phyloP scores from a whole-genome alignment of 1,140 invertebrate species.

The Micrasema longulum region DNA sequence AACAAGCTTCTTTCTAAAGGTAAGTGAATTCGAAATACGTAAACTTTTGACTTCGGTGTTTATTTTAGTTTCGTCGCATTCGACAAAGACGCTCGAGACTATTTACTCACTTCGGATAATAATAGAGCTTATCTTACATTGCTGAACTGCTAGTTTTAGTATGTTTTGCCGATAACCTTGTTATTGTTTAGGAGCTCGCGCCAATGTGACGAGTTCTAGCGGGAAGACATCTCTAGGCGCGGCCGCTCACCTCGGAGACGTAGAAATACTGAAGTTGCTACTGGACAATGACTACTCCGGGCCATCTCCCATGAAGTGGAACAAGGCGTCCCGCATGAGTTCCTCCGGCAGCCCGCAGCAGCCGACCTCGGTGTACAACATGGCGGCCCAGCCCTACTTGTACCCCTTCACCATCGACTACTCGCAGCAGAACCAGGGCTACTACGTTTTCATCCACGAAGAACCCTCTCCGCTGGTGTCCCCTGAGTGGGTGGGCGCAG shows the following conservation, averaged over 20 bases:
- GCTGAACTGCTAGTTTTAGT: too few species aligned
- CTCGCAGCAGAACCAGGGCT: slow-evolving; percentile 50
- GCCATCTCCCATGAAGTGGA: slow-evolving; percentile 11
- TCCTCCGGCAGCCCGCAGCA: too few species aligned
- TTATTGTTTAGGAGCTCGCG: slow-evolving; percentile 42
- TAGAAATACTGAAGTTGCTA: slow-evolving; percentile 38
- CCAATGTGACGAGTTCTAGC: slow-evolving; percentile 41
- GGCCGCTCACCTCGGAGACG: slow-evolving; percentile 36
- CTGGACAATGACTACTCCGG: slow-evolving; percentile 26
- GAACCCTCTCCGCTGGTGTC: slow-evolving; percentile 45
- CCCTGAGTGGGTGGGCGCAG: slow-evolving; percentile 40
- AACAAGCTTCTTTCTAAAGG: slow-evolving; percentile 42
- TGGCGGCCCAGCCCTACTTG: slow-evolving; percentile 23
- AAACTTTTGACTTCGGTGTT: slow-evolving; percentile 20
- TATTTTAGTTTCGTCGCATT: slow-evolving; percentile 19
- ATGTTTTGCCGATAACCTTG: not conserved
- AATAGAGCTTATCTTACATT: slow-evolving; percentile 16
- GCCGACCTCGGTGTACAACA: slow-evolving; percentile 8
- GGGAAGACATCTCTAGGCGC: slow-evolving; percentile 43
- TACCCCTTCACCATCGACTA: slow-evolving; percentile 49
- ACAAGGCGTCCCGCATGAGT: not conserved
- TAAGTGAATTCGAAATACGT: slow-evolving; percentile 27
- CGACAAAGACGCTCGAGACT: not conserved
- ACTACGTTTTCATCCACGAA: slow-evolving; percentile 51
- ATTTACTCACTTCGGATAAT: not conserved